Base-by-base conservation (phyloP, 1,140 invertebrate species). In the Drosophila biarmipes region DNA sequence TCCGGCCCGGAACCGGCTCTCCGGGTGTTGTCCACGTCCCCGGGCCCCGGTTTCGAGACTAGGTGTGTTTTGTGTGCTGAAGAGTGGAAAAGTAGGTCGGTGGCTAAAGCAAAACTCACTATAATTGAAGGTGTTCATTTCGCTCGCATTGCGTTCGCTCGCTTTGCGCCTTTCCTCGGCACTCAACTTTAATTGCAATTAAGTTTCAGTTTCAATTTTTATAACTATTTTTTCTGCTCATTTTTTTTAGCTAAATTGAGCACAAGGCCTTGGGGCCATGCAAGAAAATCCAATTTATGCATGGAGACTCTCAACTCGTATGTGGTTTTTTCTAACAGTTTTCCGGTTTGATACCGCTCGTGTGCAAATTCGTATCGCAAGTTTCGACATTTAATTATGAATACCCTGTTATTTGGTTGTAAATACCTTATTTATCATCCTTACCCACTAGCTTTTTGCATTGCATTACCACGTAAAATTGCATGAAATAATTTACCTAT, bases 151-250 rank as follows among this genome's bases (percentile, higher is more conserved):
- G 66, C 67, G 58, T 59, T 59, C 43, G 68, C 43, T 45, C 14
- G 21, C 67, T 31, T 45, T 27, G 66, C 76, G 29, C 73, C 68
- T 68, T 56, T 49, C 66, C 67, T 71, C 63, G 43, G 56, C 45
- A 80, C 78, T 81, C 69, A 57, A 68, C 69, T 86, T 87, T 86
- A 86, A 86, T 86, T 86, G 82, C 82, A 86, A 86, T 86, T 86
- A 86, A 76, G 78, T 87, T 82, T 73, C 76, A 57, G 75, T 79
- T 81, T 77, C 54, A 68, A 62, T 80, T 80, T 77, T 55, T 53
- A 67, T 75, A 74, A 74, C 73, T 56, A 40, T 82, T 72, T 78
- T 48, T 59, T 72, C 51, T 51, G 43, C 34, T 52, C 61, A 77
- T 78, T 69, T 59, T 72, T 72, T 40, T 57, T 48, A 29, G 54